Conservation (phyloP, 2,888 invertebrate species). For the Pseudolycoriella hygida region DNA sequence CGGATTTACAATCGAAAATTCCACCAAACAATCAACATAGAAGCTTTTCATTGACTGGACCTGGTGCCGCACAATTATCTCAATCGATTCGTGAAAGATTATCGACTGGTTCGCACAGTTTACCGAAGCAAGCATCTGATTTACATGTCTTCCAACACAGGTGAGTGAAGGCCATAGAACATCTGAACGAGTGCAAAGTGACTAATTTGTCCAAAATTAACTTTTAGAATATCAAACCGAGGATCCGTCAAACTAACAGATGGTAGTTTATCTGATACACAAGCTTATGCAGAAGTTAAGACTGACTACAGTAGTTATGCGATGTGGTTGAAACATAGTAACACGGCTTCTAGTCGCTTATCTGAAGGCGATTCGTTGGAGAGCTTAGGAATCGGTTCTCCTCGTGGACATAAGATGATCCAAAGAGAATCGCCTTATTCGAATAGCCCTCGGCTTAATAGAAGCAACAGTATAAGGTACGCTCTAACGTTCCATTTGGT, state of each 20-base stretch:
- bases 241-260: slow-evolving; percentile 43
- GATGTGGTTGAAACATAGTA: slow-evolving; percentile 77
- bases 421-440: slow-evolving; percentile 30
- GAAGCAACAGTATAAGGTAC: slow-evolving; percentile 88
- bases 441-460: slow-evolving; percentile 50
- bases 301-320: slow-evolving; percentile 72
- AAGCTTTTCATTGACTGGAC: slow-evolving; percentile 69
- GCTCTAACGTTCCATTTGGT: slow-evolving; percentile 11
- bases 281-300: slow-evolving; percentile 51
- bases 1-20: slow-evolving; percentile 50
- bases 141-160: slow-evolving; percentile 46
- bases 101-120: slow-evolving; percentile 68
- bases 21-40: slow-evolving; percentile 55
- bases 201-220: no score
- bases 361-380: slow-evolving; percentile 86
- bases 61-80: slow-evolving; percentile 70
- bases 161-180: slow-evolving; percentile 21
- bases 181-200: no score
- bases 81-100: slow-evolving; percentile 72
- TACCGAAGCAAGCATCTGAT: slow-evolving; percentile 57
- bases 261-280: slow-evolving; percentile 74
- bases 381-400: slow-evolving; percentile 50
- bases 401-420: slow-evolving; percentile 23
- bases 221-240: slow-evolving; percentile 30
- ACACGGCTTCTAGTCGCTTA: slow-evolving; percentile 56